phyloP scores from a whole-genome alignment of 2,113 vertebrate genomes.

The Ramphastos sulfuratus region DNA sequence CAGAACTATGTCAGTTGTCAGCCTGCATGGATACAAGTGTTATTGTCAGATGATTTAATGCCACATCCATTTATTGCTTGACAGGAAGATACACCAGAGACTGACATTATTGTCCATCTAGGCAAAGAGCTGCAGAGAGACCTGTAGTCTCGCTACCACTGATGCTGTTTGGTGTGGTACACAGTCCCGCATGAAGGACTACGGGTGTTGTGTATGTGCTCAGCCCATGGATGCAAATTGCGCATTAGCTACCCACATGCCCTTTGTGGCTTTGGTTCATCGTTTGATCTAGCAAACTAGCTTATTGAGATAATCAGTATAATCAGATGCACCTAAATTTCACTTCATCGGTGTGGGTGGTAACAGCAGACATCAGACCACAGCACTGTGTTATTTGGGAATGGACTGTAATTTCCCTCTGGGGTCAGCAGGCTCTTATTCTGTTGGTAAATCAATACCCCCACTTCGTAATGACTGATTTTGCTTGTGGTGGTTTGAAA shows the following conservation, averaged over 20 bases:
- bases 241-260: neutral
- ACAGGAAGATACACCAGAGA: neutral
- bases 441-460: neutral
- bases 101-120: neutral
- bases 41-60: neutral
- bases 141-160: neutral
- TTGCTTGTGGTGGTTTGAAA: neutral
- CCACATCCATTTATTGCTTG: neutral
- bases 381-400: accelerated
- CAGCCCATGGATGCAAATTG: neutral
- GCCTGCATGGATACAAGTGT: neutral
- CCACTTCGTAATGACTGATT: neutral
- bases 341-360: neutral
- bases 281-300: neutral
- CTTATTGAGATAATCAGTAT: neutral
- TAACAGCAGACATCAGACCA: neutral
- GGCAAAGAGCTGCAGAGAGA: neutral
- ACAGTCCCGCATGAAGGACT: neutral
- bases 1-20: neutral
- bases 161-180: neutral
- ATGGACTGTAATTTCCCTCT: neutral
- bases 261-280: neutral
- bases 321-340: neutral
- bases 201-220: neutral
- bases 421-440: neutral